phyloP scores from a whole-genome alignment of 1,140 invertebrate species.

The Zaprionus ornatus region DNA sequence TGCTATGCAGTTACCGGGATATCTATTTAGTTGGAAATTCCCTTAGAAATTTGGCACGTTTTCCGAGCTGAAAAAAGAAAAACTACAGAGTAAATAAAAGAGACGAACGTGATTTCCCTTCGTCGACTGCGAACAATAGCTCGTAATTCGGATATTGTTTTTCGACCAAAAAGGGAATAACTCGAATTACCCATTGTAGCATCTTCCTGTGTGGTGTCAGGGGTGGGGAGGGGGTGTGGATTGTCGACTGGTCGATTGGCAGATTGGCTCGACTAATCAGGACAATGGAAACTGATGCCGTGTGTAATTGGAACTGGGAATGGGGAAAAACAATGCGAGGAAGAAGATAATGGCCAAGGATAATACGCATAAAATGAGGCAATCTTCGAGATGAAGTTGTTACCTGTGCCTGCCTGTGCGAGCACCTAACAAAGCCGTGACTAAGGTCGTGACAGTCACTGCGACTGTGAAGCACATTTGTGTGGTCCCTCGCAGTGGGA shows the following conservation, averaged over 20 bases:
- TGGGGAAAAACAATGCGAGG: slow-evolving; percentile 48
- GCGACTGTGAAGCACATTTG: slow-evolving; percentile 26
- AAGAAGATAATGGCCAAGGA: slow-evolving; percentile 32
- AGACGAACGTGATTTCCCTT: background rate
- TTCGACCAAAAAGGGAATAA: slow-evolving; percentile 16
- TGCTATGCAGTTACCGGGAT: background rate
- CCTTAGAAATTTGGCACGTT: background rate
- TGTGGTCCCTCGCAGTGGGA: slow-evolving; percentile 56
- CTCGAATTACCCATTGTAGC: slow-evolving; percentile 45
- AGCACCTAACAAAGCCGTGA: slow-evolving; percentile 20
- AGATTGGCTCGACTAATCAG: slow-evolving; percentile 27
- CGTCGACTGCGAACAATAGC: slow-evolving; percentile 19
- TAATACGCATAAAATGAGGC: slow-evolving; percentile 75
- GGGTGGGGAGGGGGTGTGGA: background rate
- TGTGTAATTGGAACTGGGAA: slow-evolving; percentile 16
- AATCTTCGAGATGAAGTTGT: slow-evolving; percentile 64
- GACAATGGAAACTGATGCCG: slow-evolving; percentile 47
- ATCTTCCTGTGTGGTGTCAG: slow-evolving; percentile 23
- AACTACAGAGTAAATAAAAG: background rate
- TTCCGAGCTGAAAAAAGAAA: background rate
- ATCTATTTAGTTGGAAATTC: background rate
- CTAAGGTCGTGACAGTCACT: slow-evolving; percentile 9
- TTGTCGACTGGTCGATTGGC: slow-evolving; percentile 18
- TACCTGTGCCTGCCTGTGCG: slow-evolving; percentile 43
- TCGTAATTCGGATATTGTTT: slow-evolving; percentile 24